Base-by-base conservation (phyloP, 2,113 vertebrate species). In the Dasyprocta punctata region DNA sequence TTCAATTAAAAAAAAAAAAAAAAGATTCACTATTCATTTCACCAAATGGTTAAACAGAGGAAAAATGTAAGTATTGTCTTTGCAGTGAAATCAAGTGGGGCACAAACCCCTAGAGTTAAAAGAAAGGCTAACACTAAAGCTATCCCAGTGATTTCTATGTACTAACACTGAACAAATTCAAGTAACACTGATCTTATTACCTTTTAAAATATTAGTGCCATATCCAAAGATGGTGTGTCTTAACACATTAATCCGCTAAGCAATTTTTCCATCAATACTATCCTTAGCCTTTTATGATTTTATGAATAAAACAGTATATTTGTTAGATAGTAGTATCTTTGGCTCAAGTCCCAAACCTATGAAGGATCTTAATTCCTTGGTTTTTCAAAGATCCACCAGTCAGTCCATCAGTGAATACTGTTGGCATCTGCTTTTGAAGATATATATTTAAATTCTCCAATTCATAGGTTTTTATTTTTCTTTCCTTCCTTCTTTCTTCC, bases 111-210 rank as follows among this genome's bases (percentile, higher is more conserved):
- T 20, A 67, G 58, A 93, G 10, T 24, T 95, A 38, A 95, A 92
- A n/a, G 78, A 91, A 94, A 89, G 16, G n/a, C 89, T 96, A 97
- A 96, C 75, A 61, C 11, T 94, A 89, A 96, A 96, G 69, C 26
- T 85, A 90, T 89, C 26, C 2, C 38, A n/a, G 56, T 89, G 89
- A 86, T 67, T 71, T 93, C 58, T 80, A 44, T 65, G 22, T 44
- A 91, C n/a, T 16, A 86, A 80, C 54, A 86, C 7, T 65, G 13
- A 94, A 49, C 33, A 75, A 94, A 87, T 65, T 78, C 36, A 44
- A 93, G 20, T 33, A 92, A 5, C 19, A 86, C 2, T 77, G 14
- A 49, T 86, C 7, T 77, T 86, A 6, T 33, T 85, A 83, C 4
- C 36, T 94, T 82, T 86, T 5, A 63, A 96, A 86, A 80, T 93